Percentiles rank a stretch among this genome's conserved stretches.
Conservation (phyloP, 2,113 vertebrate species). For the Pitta sordida region DNA sequence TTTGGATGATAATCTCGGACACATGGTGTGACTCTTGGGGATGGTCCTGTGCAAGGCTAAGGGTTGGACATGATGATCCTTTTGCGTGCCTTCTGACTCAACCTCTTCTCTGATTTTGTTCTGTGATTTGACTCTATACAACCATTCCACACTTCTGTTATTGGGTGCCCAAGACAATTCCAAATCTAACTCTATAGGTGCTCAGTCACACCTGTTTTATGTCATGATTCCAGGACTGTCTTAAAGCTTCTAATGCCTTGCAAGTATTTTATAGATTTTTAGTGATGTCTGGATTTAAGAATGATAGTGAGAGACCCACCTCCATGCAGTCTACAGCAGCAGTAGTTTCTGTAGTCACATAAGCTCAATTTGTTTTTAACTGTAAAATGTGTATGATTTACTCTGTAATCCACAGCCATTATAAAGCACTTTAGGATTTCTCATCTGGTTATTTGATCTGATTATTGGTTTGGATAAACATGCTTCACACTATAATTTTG, state of each 20-base stretch:
- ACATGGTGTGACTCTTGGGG: background rate
- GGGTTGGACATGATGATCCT: background rate
- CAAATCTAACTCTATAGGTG: background rate
- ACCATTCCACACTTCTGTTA: background rate
- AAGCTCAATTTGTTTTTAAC: conserved; percentile 30
- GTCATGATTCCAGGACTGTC: background rate
- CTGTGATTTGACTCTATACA: background rate
- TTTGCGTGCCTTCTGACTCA: background rate
- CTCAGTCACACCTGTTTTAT: background rate
- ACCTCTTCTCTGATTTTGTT: background rate
- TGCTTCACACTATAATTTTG: conserved; percentile 44
- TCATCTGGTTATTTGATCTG: conserved; percentile 21
- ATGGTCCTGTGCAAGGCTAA: background rate
- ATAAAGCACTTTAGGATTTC: conserved; percentile 56
- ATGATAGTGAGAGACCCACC: background rate
- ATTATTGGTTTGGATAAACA: conserved; percentile 36
- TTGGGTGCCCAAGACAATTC: background rate
- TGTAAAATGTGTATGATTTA: conserved; percentile 47
- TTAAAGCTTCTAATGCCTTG: background rate
- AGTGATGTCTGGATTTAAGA: background rate
- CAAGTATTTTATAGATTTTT: background rate
- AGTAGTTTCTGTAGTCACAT: background rate
- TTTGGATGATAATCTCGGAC: background rate
- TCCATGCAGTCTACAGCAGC: background rate
- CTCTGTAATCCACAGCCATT: conserved; percentile 39